Percentiles rank a stretch among this genome's conserved stretches.
Conservation (phyloP, 1,140 invertebrate genomes). For the Apis cerana region DNA sequence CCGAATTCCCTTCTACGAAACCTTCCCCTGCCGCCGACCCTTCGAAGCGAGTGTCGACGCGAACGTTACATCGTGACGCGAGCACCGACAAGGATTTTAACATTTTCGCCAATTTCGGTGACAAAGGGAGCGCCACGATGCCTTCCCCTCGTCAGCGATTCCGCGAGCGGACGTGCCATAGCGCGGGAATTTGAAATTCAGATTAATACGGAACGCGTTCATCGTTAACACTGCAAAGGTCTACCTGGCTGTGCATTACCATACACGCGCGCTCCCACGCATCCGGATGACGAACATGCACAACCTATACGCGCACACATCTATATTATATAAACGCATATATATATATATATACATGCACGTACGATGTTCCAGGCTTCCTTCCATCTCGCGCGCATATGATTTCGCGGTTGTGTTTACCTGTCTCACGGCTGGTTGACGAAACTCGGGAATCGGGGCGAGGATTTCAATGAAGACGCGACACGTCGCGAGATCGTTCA, state of each 20-base stretch:
- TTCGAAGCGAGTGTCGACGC: not conserved
- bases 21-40: too few species aligned
- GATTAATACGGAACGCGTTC: conserved; percentile 59
- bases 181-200: conserved; percentile 62
- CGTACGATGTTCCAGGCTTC: not conserved
- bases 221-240: conserved; percentile 61
- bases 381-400: conserved; percentile 23
- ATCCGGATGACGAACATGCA: conserved; percentile 29
- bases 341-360: too few species aligned
- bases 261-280: conserved; percentile 48
- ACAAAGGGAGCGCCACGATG: conserved; percentile 25
- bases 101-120: conserved; percentile 32
- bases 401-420: conserved; percentile 46
- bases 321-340: too few species aligned
- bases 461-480: conserved; percentile 31
- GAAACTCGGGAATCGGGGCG: conserved; percentile 5
- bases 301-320: too few species aligned
- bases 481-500: conserved; percentile 28
- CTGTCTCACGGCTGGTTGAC: conserved; percentile 30
- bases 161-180: conserved; percentile 49
- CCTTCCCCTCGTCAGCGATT: conserved; percentile 38
- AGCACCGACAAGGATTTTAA: conserved; percentile 22
- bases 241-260: conserved; percentile 49
- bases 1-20: not conserved
- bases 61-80: not conserved